Conservation (phyloP, 1,140 invertebrate species). For the Pemphigus obesinymphae region DNA sequence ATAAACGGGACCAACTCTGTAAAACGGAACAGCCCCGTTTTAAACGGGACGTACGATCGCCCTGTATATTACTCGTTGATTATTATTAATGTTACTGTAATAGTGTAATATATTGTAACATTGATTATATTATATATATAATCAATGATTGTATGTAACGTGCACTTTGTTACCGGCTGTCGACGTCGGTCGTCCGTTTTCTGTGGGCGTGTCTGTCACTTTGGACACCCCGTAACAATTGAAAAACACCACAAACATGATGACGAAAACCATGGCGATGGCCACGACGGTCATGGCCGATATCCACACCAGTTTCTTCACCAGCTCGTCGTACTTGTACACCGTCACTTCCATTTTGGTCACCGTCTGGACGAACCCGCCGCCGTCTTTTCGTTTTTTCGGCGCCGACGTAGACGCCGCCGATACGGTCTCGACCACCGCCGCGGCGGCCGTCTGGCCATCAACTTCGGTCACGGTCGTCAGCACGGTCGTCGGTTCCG, state of each 20-base stretch:
- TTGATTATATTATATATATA: too few species aligned
- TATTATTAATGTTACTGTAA: too few species aligned
- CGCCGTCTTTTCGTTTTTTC: not conserved
- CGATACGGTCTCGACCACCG: not conserved
- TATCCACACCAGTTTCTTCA: slow-evolving; percentile 30
- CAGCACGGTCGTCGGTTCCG: not conserved
- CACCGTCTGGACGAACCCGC: not conserved
- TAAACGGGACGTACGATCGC: too few species aligned
- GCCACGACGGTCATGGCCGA: not conserved
- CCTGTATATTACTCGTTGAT: too few species aligned
- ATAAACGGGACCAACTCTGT: too few species aligned
- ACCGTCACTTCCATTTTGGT: not conserved
- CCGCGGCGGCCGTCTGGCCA: not conserved
- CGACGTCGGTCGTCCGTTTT: not conserved
- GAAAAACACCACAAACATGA: slow-evolving; percentile 23
- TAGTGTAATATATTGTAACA: too few species aligned
- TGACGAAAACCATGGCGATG: slow-evolving; percentile 14
- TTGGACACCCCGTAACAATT: not conserved
- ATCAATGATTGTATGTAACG: not conserved
- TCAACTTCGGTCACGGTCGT: not conserved
- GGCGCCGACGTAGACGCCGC: too few species aligned
- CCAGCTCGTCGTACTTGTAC: slow-evolving; percentile 14
- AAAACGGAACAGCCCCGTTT: too few species aligned
- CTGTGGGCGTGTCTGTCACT: not conserved
- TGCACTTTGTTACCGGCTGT: not conserved